A percentile compares a stretch with the other conserved stretches of the same genome.
Conservation (phyloP, 2,113 vertebrate genomes). For the Cyanistes caeruleus region DNA sequence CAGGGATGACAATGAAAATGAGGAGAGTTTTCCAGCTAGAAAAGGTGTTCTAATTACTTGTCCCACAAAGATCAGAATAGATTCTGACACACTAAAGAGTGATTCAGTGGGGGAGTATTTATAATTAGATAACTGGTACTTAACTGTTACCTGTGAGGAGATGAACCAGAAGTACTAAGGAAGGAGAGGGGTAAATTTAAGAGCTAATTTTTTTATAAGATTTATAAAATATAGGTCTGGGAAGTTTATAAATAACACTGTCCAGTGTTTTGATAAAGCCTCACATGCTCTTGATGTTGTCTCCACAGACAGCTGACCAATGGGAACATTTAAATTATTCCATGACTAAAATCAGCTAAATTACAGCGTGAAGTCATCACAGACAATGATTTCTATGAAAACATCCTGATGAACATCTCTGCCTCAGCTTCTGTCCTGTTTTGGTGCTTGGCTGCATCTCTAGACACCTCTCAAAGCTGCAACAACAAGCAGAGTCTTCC, state of each 20-base stretch:
- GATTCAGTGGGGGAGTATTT: not conserved
- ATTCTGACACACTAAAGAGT: not conserved
- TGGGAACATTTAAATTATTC: not conserved
- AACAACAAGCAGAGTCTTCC: not conserved
- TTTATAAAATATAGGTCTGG: not conserved
- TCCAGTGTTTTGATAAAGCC: not conserved
- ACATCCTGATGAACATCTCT: not conserved
- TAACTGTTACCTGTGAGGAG: constrained; percentile 23
- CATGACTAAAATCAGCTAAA: not conserved
- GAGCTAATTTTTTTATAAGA: not conserved
- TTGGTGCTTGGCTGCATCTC: not conserved
- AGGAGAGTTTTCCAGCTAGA: constrained; percentile 38
- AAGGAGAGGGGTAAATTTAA: not conserved
- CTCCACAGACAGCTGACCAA: not conserved
- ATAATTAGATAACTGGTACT: constrained; percentile 36
- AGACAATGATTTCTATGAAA: not conserved
- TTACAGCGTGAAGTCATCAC: not conserved
- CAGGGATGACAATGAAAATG: not conserved
- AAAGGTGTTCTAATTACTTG: constrained; percentile 50
- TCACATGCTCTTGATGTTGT: not conserved
- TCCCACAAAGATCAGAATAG: constrained; percentile 64
- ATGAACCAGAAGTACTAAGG: not conserved
- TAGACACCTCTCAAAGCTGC: not conserved
- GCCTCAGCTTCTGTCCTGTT: not conserved
- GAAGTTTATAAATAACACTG: not conserved